Base-by-base conservation (phyloP, 2,113 vertebrate genomes). In the Capreolus pygargus region DNA sequence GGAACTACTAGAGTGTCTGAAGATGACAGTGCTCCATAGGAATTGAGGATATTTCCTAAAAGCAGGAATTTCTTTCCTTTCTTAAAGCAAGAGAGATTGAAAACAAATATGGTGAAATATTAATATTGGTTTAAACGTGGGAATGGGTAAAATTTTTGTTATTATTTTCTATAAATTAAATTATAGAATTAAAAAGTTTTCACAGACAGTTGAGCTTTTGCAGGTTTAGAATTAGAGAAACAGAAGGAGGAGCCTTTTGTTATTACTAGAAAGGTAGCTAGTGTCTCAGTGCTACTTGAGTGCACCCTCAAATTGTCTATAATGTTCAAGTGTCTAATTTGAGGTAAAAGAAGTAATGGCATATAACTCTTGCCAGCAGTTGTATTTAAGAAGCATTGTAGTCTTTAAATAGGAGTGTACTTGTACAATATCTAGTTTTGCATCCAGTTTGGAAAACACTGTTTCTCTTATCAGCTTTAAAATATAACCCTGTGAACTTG, bases 381-480 rank as follows among this genome's bases (percentile, higher is more conserved):
- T 96, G 76, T 0, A 28, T 94, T 93, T 89, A 98, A 94, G 17
- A 95, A 82, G 28, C 91, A 70, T 9, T 25, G 36, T 95, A 76
- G 0, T 81, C 92, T 97, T 98, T 95, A 98, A 97, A 97, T 96
- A 96, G 85, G 89, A 97, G 30, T 61, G 50, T 81, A 0, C 54
- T 91, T 93, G 76, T 79, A 36, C 19, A 27, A 21, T 47, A 89
- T 50, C 82, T 54, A 90, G 1, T 82, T 91, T 0, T 1, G 47
- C 76, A 33, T 96, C 55, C 67, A 96, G n/a, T 43, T 64, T 87
- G 58, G 96, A 97, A 94, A 92, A 39, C 47, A 95, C 43, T 74
- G 4, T 11, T 85, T 86, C 11, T n/a, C 50, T 83, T 83, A 88
- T 70, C 19, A n/a, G n/a, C 39, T 89, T 96, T 97, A 86, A 83